Evolutionary conservation across 1,140 invertebrate genomes (phyloP), one percentile per base, ranked within the genome.

Genomic region (Drosophila kurseongensis): DNA sequence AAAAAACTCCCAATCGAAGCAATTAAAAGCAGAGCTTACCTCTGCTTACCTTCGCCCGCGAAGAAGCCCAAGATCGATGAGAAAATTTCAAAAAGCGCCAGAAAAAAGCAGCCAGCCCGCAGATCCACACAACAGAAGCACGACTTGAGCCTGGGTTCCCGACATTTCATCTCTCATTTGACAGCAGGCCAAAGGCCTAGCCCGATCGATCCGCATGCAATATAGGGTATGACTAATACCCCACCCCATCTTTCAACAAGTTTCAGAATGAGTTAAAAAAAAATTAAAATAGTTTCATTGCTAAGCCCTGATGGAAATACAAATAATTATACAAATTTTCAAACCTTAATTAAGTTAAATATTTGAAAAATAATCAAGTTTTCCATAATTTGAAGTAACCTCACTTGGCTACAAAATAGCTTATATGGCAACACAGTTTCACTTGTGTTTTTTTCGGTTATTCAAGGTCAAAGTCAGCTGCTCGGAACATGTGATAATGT

Each of bases 401-500:
- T 8, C 16, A 16, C 27, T 27, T 35, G 32, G 61, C 61, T 63
- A 59, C 1, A 42, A 44, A 63, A 27, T 16, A 27, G 65, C 65
- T 27, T 38, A 45, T 42, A 45, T 36, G 13, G 35, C 61, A 68
- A 41, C 45, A 27, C 60, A 16, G 23, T 13, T 48, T 48, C 1
- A 42, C 32, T 69, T 48, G 50, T 50, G 16, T 13, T 7, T 63
- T 71, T 71, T 69, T 69, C 36, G 65, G n/a, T 51, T 44, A 71
- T 27, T 48, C 68, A 72, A 72, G 68, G 68, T 58, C 52, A 58
- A 18, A 72, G 65, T 72, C 68, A 72, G 68, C 68, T 72, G 68
- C 68, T 72, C 36, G 68, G 66, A 72, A 71, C 68, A 72, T 72
- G 68, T 71, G 68, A 71, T 72, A 71, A 72, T 72, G 68, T 72